A percentile compares a stretch with the other conserved stretches of the same genome.
These are phyloP conservation scores for Diloba caeruleocephala DNA, from an alignment of 2,888 invertebrate species.

Conservation along the genomic window DNA sequence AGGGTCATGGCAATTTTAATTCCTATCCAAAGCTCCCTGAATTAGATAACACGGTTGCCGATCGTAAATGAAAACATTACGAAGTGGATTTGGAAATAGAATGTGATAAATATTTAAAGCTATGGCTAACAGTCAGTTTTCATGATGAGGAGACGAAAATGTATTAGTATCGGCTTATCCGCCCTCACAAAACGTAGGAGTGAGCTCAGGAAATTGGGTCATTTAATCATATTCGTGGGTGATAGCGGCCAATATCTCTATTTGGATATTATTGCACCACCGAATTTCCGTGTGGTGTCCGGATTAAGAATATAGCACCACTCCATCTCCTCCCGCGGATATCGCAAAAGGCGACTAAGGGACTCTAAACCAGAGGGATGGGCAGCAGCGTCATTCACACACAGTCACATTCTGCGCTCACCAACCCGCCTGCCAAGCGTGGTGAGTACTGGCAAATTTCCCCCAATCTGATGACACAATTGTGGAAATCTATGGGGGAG, in stretches of 20 bases:
- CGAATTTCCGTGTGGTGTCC: too few species aligned
- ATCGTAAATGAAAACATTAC: constrained; percentile 40
- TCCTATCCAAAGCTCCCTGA: constrained; percentile 52
- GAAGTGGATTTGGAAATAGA: constrained; percentile 27
- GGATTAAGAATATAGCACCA: too few species aligned
- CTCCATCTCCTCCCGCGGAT: too few species aligned
- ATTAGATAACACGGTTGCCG: constrained; percentile 45
- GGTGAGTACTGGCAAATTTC: too few species aligned
- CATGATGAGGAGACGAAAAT: constrained; percentile 33
- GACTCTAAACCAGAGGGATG: too few species aligned
- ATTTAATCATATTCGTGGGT: constrained; percentile 14
- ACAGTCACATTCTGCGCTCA: too few species aligned
- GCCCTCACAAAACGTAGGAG: constrained; percentile 35
- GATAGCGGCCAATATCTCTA: neutral
- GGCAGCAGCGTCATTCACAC: too few species aligned
- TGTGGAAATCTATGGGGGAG: too few species aligned
- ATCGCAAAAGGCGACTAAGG: too few species aligned
- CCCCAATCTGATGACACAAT: too few species aligned
- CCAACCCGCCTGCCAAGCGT: too few species aligned
- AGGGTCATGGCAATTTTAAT: constrained; percentile 64
- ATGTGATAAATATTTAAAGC: constrained; percentile 45
- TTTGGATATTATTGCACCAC: neutral
- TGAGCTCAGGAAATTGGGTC: neutral
- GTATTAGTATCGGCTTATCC: constrained; percentile 42
- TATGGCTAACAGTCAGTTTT: constrained; percentile 35